Percentiles rank a stretch among this genome's conserved stretches.
Evolutionary conservation across 2,888 invertebrate species (phyloP).

Genomic region (Fragum fragum): DNA sequence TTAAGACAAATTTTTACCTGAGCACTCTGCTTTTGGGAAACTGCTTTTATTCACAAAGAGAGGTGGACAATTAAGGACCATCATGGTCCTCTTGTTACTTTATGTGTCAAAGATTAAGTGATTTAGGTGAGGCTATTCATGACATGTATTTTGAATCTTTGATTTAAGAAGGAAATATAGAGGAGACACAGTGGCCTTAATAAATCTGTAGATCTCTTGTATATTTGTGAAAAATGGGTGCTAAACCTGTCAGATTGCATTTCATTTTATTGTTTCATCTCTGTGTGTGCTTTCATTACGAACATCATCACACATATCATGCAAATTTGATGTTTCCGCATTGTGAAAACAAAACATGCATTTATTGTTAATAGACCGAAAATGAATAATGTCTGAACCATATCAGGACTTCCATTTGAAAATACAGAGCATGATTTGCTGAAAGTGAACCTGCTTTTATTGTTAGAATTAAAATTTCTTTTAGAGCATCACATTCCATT

Average conservation of each 20-base stretch:
- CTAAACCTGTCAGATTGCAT: constrained; percentile 25
- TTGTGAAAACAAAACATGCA: background rate
- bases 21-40: too few species aligned
- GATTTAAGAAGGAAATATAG: constrained; percentile 1
- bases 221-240: constrained; percentile 13
- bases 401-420: too few species aligned
- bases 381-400: background rate
- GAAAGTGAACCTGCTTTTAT: too few species aligned
- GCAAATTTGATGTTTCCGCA: constrained; percentile 12
- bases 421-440: too few species aligned
- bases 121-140: too few species aligned
- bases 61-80: too few species aligned
- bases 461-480: too few species aligned
- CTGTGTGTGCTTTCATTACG: constrained; percentile 9
- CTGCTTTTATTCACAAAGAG: too few species aligned
- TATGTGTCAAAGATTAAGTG: too few species aligned
- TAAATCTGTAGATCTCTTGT: constrained; percentile 9
- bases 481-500: too few species aligned
- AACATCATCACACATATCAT: background rate
- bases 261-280: constrained; percentile 24
- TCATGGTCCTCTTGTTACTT: too few species aligned
- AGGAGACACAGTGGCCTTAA: background rate
- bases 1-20: too few species aligned
- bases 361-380: background rate
- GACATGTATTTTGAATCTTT: background rate